These are phyloP conservation scores for Capreolus pygargus DNA, from an alignment of 2,113 vertebrate species.

Conservation along the genomic window DNA sequence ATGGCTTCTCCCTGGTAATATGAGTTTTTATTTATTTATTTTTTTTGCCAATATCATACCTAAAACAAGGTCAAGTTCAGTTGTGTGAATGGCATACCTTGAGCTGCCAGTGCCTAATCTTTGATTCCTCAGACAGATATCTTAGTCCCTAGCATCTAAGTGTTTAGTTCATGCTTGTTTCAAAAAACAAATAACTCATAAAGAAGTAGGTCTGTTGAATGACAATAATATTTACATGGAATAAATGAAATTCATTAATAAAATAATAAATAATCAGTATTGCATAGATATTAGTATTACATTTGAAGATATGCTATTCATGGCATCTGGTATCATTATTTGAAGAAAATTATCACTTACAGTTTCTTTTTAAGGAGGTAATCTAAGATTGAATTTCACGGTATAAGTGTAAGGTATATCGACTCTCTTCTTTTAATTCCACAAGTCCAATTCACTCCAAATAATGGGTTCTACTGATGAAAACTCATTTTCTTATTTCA, in stretches of 20 bases:
- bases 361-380: constrained; percentile 39
- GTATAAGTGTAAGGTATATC: not conserved
- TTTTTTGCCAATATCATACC: not conserved
- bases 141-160: not conserved
- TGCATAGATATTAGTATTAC: not conserved
- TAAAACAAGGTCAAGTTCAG: not conserved
- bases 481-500: constrained; percentile 72
- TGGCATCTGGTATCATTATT: not conserved
- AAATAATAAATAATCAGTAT: constrained; percentile 18
- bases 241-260: constrained; percentile 20
- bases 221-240: not conserved
- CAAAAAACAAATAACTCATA: not conserved
- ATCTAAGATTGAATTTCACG: constrained; percentile 48
- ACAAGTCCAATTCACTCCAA: constrained; percentile 59
- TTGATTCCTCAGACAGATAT: not conserved
- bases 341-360: constrained; percentile 36
- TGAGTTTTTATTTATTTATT: not conserved
- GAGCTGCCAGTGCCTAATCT: accelerated
- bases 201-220: not conserved
- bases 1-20: not conserved
- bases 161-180: not conserved
- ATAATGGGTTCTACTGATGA: constrained; percentile 59
- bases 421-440: constrained; percentile 65
- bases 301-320: constrained; percentile 32
- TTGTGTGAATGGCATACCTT: not conserved